Evolutionary conservation across 2,113 vertebrate genomes (phyloP), one percentile per base, ranked within the genome.

Genomic region (Nerophis lumbriciformis): DNA sequence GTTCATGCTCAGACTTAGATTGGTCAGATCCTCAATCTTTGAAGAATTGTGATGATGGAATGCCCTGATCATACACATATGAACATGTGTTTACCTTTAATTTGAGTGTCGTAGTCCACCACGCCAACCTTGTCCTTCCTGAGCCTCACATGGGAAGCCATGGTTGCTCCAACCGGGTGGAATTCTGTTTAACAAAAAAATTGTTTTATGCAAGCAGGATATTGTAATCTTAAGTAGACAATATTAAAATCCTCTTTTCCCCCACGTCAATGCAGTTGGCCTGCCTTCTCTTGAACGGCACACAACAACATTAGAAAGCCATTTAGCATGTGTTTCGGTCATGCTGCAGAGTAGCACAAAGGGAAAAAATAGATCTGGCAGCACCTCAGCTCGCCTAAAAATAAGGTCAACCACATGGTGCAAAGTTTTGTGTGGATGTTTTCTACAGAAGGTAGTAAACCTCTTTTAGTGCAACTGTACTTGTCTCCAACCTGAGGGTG

Each of bases 61-160:
- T 28, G 28, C 28, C 28, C 28, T 28, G 28, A 28, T 1, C 28
- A 28, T 28, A 28, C 28, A 28, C 28, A 28, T 3, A n/a, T 37
- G 14, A 54, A 53, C 47, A 5, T 28, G 45, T 16, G 13, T 59
- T 61, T 78, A 90, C 90, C 90, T 89, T 90, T 91, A 45, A 91
- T 85, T 72, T 90, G 90, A 42, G 79, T 85, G 66, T 91, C 90
- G 35, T 89, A 91, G 75, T 90, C 89, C 64, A 86, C 66, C 13
- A 53, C 9, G 11, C 76, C 74, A 5, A 76, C 70, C 59, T 36
- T 80, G 50, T 90, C 87, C 53, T 81, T 89, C 42, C 85, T 62
- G 16, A 86, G 80, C 68, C 85, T 91, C n/a, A 83, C 83, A 7
- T 88, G 80, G 8, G 87, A 88, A 14, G 82, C 62, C 90, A 91